Percentiles rank a stretch among this genome's conserved stretches.
phyloP scores from a whole-genome alignment of 2,113 vertebrate genomes.

The Nycticorax nycticorax region DNA sequence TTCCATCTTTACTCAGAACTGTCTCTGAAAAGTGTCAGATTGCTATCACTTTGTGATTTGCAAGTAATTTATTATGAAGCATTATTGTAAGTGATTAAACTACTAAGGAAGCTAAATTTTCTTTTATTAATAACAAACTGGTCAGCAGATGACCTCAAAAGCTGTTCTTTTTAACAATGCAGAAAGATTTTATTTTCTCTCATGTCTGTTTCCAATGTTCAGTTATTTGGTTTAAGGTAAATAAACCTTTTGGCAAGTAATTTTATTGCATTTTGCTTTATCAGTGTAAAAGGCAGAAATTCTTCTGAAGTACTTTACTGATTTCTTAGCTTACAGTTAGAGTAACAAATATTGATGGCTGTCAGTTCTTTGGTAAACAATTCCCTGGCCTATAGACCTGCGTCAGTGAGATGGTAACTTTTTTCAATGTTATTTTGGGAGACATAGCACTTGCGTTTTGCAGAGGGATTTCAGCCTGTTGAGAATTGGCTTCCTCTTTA shows the following conservation, averaged over 20 bases:
- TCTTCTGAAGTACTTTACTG: neutral
- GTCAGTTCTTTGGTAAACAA: neutral
- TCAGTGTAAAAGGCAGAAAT: neutral
- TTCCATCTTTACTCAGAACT: neutral
- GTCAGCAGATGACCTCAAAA: neutral
- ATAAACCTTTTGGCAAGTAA: neutral
- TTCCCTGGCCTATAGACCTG: neutral
- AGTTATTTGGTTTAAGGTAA: neutral
- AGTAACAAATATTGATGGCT: neutral
- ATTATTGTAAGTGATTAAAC: neutral
- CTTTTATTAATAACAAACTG: neutral
- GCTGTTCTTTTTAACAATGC: neutral
- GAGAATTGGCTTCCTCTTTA: neutral
- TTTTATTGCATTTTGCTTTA: neutral
- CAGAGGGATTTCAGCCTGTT: neutral
- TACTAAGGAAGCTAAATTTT: neutral
- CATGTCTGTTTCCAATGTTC: neutral
- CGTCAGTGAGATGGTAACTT: neutral
- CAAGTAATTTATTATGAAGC: neutral
- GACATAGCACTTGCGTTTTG: neutral
- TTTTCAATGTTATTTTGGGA: neutral
- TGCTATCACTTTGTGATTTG: neutral
- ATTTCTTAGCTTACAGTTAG: neutral
- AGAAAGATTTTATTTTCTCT: neutral
- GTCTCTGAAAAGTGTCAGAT: neutral